Evolutionary conservation across 2,113 vertebrate species (phyloP), one percentile per base, ranked within the genome.

Genomic region (Vulpes lagopus): DNA sequence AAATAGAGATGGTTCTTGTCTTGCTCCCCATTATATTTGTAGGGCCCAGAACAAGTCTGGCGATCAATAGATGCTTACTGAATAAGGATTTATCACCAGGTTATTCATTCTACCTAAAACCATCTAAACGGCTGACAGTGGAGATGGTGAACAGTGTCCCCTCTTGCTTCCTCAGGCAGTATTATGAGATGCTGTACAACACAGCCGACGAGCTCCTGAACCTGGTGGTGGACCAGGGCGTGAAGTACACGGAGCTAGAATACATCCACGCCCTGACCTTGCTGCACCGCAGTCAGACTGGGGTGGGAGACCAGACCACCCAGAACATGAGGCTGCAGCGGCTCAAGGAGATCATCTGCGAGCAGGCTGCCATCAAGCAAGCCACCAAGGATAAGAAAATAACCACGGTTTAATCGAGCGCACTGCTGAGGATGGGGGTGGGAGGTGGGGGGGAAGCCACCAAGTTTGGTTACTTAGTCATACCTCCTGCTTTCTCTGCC

Each of bases 181-280:
- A 99, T 89, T 99, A 99, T 0, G 99, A 99, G 99, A 99, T 99
- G 99, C 98, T 99, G 86, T 99, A 99, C 99, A 99, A 99, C 99
- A 99, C 99, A 0, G 99, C 99, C 0, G 99, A 99, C 0, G 99
- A 99, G 99, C 99, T 99, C 95, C 98, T 99, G 95, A 99, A 99
- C 98, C 99, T 99, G 87, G 99, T 99, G 98, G 99, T 99, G 98
- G 99, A 99, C 97, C 99, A 99, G 98, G 99, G 99, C 0, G 99
- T 99, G 89, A 99, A 99, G 97, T 99, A 99, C 99, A 99, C 99
- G 0, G 99, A 99, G 99, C 99, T 99, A 98, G 99, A 99, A 96
- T 99, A 99, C 98, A 99, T 99, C 98, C 99, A 99, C 0, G 99
- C 99, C 35, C 98, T 99, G 96, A 99, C 99, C 57, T 98, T 99